Percentiles rank a stretch among this genome's conserved stretches.
Evolutionary conservation across 2,797 vertebrate species (phyloP).

Genomic region (Protonibea diacanthus): DNA sequence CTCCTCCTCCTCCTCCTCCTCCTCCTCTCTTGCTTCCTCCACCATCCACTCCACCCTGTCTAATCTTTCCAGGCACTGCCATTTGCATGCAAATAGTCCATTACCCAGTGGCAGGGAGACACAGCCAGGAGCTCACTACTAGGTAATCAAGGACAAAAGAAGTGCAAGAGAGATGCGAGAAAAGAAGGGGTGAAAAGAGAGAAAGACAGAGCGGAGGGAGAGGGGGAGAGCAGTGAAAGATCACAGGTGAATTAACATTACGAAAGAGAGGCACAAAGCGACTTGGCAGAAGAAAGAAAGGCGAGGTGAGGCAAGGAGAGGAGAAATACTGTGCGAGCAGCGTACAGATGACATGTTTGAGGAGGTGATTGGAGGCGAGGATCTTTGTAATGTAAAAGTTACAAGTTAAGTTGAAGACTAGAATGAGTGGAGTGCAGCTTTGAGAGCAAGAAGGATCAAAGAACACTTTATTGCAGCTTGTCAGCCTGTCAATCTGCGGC

Average conservation of each 20-base stretch:
- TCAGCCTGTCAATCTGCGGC: slow-evolving; percentile 74
- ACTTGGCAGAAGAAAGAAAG: slow-evolving; percentile 59
- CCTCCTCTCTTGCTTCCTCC: slow-evolving; percentile 70
- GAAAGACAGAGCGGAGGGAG: slow-evolving; percentile 37
- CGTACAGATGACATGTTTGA: slow-evolving; percentile 63
- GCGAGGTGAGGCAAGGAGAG: slow-evolving; percentile 44
- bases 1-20: slow-evolving; percentile 60
- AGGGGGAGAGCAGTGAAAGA: slow-evolving; percentile 67
- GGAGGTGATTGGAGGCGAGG: slow-evolving; percentile 69
- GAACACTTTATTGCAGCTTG: slow-evolving; percentile 69
- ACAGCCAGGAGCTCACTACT: slow-evolving; percentile 81
- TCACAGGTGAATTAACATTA: slow-evolving; percentile 80
- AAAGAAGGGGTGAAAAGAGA: slow-evolving; percentile 42
- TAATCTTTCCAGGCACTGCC: slow-evolving; percentile 85
- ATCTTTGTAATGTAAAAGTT: slow-evolving; percentile 79
- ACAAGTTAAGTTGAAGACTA: slow-evolving; percentile 67
- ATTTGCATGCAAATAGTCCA: slow-evolving; percentile 89
- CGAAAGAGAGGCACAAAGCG: slow-evolving; percentile 65
- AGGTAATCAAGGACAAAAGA: slow-evolving; percentile 88
- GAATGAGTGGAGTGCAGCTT: slow-evolving; percentile 61
- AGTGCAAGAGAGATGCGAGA: slow-evolving; percentile 70
- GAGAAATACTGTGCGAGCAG: slow-evolving; percentile 42
- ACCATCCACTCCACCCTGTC: slow-evolving; percentile 81
- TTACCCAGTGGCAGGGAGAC: slow-evolving; percentile 84
- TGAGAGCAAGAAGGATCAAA: slow-evolving; percentile 71